These are phyloP conservation scores for Rhaphigaster nebulosa DNA, from an alignment of 2,888 invertebrate species.

Conservation along the genomic window DNA sequence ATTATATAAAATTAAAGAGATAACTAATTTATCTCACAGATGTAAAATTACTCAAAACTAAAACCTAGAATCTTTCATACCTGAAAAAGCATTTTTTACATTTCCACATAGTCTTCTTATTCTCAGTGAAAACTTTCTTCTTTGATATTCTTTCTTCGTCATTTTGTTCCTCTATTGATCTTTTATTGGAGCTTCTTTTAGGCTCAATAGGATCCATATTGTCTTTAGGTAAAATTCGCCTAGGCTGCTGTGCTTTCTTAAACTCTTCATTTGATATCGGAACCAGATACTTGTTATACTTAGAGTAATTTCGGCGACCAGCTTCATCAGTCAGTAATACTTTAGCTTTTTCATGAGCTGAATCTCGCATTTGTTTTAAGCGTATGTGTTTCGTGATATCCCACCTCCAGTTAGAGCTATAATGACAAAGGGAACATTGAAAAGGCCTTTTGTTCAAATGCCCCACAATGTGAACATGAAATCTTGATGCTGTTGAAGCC, in stretches of 20 bases:
- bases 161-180: conserved; percentile 60
- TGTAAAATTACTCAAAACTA: neutral
- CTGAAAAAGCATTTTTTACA: conserved; percentile 92
- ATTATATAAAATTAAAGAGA: neutral
- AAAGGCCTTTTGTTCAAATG: conserved; percentile 94
- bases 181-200: conserved; percentile 62
- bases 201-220: conserved; percentile 51
- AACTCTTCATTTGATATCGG: conserved; percentile 71
- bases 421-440: conserved; percentile 93
- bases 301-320: conserved; percentile 90
- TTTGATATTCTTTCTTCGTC: conserved; percentile 62
- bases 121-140: conserved; percentile 69
- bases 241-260: conserved; percentile 60
- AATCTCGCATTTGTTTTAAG: conserved; percentile 85
- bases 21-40: neutral
- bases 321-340: conserved; percentile 93
- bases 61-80: conserved; percentile 70
- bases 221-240: conserved; percentile 60
- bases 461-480: conserved; percentile 94
- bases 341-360: conserved; percentile 83
- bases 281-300: conserved; percentile 91
- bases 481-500: conserved; percentile 92
- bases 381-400: conserved; percentile 97
- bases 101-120: conserved; percentile 85
- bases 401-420: conserved; percentile 97